Evolutionary conservation across 2,113 vertebrate genomes (phyloP).

Genomic region (Atlantisia rogersi): DNA sequence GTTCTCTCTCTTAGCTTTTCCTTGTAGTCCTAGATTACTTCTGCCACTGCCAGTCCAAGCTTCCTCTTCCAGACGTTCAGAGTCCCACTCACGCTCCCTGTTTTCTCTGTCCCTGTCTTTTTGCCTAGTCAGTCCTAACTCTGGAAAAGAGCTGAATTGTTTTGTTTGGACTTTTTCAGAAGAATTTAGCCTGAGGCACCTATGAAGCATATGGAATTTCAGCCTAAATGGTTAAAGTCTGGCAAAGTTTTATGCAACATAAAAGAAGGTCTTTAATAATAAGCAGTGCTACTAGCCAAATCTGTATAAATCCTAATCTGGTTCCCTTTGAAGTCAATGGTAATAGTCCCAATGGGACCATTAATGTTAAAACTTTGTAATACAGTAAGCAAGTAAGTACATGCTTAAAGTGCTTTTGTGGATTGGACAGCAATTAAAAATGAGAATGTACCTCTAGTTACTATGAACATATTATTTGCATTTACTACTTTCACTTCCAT

Average conservation of each 20-base stretch:
- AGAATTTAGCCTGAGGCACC: conserved; percentile 20
- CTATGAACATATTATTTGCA: not conserved
- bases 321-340: conserved; percentile 49
- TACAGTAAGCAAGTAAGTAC: conserved; percentile 32
- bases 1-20: not conserved
- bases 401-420: conserved; percentile 11
- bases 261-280: conserved; percentile 43
- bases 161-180: conserved; percentile 34
- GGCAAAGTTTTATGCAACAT: conserved; percentile 18
- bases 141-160: not conserved
- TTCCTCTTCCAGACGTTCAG: not conserved
- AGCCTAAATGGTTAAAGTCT: conserved; percentile 23
- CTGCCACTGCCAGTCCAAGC: not conserved
- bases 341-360: conserved; percentile 9
- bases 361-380: conserved; percentile 40
- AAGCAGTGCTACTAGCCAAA: not conserved
- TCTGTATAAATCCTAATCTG: conserved; percentile 22
- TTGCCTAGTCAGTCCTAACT: not conserved
- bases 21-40: not conserved
- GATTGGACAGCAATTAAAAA: conserved; percentile 34
- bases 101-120: not conserved
- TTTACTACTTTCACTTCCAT: conserved; percentile 30
- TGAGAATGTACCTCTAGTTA: not conserved
- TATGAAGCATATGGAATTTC: not conserved
- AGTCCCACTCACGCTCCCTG: not conserved